These are phyloP conservation scores for Lacerta bilineata DNA, from an alignment of 2,797 vertebrate species.

Conservation along the genomic window DNA sequence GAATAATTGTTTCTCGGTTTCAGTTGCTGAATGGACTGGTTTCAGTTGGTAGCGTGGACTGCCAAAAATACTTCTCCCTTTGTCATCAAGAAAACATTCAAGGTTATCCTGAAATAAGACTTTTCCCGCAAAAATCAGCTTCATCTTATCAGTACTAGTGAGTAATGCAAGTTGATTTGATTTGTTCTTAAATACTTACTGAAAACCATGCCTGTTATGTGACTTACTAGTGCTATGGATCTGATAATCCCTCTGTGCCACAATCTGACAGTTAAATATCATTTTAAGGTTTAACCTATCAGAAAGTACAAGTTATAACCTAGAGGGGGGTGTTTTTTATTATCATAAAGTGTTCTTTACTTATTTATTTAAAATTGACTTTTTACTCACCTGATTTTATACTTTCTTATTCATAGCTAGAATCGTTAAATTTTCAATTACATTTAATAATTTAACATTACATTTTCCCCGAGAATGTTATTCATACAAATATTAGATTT, in stretches of 20 bases:
- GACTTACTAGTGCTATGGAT: not conserved
- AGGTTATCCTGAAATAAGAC: constrained; percentile 93
- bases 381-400: too few species aligned
- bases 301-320: too few species aligned
- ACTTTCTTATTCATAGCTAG: too few species aligned
- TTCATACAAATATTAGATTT: too few species aligned
- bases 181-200: not conserved
- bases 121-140: constrained; percentile 83
- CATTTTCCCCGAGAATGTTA: too few species aligned
- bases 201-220: not conserved
- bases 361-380: too few species aligned
- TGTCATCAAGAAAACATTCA: constrained; percentile 89
- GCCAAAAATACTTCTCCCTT: constrained; percentile 90
- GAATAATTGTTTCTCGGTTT: constrained; percentile 54
- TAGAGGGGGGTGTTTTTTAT: too few species aligned
- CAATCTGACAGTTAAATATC: too few species aligned
- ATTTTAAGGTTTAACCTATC: too few species aligned
- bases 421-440: too few species aligned
- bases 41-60: constrained; percentile 91
- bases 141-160: constrained; percentile 82
- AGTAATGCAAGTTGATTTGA: constrained; percentile 64
- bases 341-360: too few species aligned
- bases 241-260: not conserved
- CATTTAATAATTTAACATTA: too few species aligned
- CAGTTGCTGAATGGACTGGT: constrained; percentile 89